Evolutionary conservation across 2,797 vertebrate genomes (phyloP).

Genomic region (Crocidura indochinensis): DNA sequence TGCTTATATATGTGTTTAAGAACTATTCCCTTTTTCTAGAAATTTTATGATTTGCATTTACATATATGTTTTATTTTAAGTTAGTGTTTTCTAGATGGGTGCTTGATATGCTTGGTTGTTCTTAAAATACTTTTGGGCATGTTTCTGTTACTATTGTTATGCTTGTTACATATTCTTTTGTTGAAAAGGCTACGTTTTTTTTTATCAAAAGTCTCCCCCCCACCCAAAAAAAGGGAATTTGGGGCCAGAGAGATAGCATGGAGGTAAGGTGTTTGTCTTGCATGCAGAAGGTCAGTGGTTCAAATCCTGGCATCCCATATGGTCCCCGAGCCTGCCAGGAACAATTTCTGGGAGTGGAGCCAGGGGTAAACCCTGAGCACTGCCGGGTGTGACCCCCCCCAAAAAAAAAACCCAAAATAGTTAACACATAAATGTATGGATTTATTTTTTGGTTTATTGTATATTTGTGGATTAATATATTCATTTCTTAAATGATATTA

Average conservation of each 20-base stretch:
- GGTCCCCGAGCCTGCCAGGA: too few species aligned
- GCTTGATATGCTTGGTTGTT: background rate
- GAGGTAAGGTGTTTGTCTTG: too few species aligned
- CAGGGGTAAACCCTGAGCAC: too few species aligned
- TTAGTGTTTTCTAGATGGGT: background rate
- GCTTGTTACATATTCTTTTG: background rate
- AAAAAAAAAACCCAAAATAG: too few species aligned
- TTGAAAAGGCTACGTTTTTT: conserved; percentile 2
- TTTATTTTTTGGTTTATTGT: background rate
- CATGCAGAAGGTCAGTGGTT: too few species aligned
- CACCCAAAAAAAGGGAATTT: too few species aligned
- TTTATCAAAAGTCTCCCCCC: too few species aligned
- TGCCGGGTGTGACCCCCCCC: too few species aligned
- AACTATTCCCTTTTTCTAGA: background rate
- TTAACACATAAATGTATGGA: background rate
- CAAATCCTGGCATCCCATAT: too few species aligned
- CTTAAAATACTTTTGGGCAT: background rate
- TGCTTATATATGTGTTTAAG: background rate
- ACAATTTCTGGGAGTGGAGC: too few species aligned
- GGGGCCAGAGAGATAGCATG: too few species aligned
- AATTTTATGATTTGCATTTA: background rate
- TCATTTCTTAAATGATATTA: background rate
- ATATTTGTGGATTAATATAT: background rate
- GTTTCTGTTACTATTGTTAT: background rate
- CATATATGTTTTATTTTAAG: background rate